These are phyloP conservation scores for Calephelis perditalis DNA, from an alignment of 2,888 invertebrate species.

Conservation along the genomic window DNA sequence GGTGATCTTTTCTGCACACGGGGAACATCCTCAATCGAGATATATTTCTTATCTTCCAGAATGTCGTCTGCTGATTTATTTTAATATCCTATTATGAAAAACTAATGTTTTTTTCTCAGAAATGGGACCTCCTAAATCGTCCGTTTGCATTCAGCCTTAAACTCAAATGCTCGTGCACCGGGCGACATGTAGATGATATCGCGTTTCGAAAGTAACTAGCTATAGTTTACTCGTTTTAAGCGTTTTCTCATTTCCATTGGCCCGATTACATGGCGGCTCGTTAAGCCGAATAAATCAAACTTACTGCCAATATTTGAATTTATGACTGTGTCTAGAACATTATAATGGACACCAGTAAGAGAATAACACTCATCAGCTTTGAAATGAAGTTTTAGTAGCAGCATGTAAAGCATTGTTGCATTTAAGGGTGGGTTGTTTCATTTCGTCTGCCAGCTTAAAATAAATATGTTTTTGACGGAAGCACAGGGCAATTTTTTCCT, in stretches of 20 bases:
- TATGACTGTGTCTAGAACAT: constrained; percentile 17
- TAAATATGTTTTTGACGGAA: too few relatives aligned
- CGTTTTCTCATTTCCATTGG: constrained; percentile 37
- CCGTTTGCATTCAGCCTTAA: not conserved
- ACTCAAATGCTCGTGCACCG: constrained; percentile 54
- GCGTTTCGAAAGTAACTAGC: constrained; percentile 68
- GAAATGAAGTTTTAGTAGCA: too few relatives aligned
- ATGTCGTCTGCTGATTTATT: too few relatives aligned
- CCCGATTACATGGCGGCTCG: constrained; percentile 29
- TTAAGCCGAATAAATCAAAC: constrained; percentile 28
- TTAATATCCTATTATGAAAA: too few relatives aligned
- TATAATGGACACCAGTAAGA: not conserved
- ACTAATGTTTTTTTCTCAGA: not conserved
- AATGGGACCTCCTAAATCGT: not conserved
- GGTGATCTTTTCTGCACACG: too few relatives aligned
- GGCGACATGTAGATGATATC: constrained; percentile 70
- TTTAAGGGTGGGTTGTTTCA: too few relatives aligned
- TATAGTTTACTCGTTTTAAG: constrained; percentile 47
- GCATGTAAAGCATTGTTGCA: too few relatives aligned
- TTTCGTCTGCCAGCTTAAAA: too few relatives aligned
- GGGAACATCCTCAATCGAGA: too few relatives aligned
- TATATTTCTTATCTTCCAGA: too few relatives aligned
- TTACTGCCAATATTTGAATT: constrained; percentile 24
- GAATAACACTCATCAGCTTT: constrained; percentile 18
- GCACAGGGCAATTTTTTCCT: too few relatives aligned